A percentile compares a stretch with the other conserved stretches of the same genome.
These are phyloP conservation scores for Cyprinodon tularosa DNA, from an alignment of 2,113 vertebrate genomes.

Conservation along the genomic window DNA sequence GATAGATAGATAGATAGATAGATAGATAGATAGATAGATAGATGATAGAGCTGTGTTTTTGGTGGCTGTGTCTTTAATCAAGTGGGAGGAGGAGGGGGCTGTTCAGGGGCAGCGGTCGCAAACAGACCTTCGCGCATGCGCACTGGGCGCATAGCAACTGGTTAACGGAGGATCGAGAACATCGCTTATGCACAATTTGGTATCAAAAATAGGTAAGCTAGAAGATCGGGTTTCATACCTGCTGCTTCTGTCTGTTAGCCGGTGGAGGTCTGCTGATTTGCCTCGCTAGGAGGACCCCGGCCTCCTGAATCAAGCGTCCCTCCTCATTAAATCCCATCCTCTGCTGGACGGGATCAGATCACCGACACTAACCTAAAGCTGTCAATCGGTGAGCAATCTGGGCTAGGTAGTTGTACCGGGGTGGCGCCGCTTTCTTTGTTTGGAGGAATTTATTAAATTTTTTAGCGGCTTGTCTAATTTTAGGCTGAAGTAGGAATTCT, in stretches of 20 bases:
- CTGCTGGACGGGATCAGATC: constrained; percentile 3
- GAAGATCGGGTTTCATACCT: neutral
- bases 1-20: neutral
- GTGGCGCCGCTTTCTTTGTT: constrained; percentile 56
- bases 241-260: rapidly evolving
- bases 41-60: neutral
- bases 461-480: constrained; percentile 37
- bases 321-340: constrained; percentile 25
- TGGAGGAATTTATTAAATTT: neutral
- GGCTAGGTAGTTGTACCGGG: neutral
- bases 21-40: neutral
- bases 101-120: neutral
- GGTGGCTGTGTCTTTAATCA: constrained; percentile 59
- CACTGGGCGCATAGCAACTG: constrained; percentile 17
- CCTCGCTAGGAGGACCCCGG: too few relatives aligned
- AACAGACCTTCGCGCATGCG: constrained; percentile 59
- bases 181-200: constrained; percentile 33
- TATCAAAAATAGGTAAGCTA: constrained; percentile 52
- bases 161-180: constrained; percentile 1
- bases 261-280: neutral
- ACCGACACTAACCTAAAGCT: neutral
- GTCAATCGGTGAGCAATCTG: neutral
- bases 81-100: neutral
- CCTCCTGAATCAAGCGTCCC: constrained; percentile 8
- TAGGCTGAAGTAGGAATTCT: constrained; percentile 13